phyloP scores from a whole-genome alignment of 2,888 invertebrate genomes.

The Heterodera filipjevi region DNA sequence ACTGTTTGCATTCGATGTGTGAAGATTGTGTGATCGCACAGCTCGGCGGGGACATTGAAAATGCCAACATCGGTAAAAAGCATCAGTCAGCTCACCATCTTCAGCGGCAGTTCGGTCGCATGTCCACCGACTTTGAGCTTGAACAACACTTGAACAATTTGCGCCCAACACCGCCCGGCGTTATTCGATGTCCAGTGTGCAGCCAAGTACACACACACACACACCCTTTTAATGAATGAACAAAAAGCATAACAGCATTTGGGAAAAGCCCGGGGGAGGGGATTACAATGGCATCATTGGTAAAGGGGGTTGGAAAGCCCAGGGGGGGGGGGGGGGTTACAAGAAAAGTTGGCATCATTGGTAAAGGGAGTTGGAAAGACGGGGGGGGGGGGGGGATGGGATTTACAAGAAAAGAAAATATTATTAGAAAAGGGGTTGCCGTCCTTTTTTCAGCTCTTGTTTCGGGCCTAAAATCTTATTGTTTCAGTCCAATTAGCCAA shows the following conservation, averaged over 20 bases:
- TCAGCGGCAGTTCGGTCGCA: conserved; percentile 12
- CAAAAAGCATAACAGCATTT: not conserved
- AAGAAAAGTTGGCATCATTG: too few species aligned
- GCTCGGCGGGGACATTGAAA: conserved; percentile 52
- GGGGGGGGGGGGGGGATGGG: too few species aligned
- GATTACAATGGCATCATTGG: too few species aligned
- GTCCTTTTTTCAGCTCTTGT: too few species aligned
- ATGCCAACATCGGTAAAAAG: conserved; percentile 18
- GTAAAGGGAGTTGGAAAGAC: too few species aligned
- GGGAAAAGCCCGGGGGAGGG: not conserved
- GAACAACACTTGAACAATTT: conserved; percentile 32
- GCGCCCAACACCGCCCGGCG: conserved; percentile 58
- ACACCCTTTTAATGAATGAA: too few species aligned
- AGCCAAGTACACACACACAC: conserved; percentile 75
- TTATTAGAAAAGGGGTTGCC: too few species aligned
- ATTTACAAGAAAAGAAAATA: too few species aligned
- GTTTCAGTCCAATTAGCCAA: too few species aligned
- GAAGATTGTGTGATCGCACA: conserved; percentile 77
- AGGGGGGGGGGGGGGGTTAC: too few species aligned
- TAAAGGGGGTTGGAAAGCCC: too few species aligned
- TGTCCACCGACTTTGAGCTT: conserved; percentile 31
- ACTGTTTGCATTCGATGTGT: conserved; percentile 93
- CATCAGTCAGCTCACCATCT: not conserved
- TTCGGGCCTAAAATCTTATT: too few species aligned
- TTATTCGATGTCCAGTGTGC: conserved; percentile 72